phyloP scores from a whole-genome alignment of 1,140 invertebrate species.

The Atta colombica region DNA sequence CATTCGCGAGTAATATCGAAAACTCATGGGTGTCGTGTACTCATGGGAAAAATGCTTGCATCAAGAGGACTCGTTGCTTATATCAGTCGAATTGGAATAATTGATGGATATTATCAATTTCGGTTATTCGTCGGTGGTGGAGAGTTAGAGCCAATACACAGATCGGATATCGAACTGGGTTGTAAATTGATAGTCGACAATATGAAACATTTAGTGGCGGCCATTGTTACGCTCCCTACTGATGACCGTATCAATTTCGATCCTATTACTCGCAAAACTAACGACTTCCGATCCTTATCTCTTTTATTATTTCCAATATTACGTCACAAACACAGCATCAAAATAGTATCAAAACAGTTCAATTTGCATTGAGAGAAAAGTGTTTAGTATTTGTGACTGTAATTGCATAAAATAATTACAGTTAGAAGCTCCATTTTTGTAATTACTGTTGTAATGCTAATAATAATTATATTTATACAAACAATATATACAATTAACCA shows the following conservation, averaged over 20 bases:
- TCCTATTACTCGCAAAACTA: slow-evolving; percentile 16
- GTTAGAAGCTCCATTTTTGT: too few relatives aligned
- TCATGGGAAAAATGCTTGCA: not conserved
- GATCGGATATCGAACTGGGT: slow-evolving; percentile 18
- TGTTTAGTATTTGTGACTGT: too few relatives aligned
- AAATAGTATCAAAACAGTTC: not conserved
- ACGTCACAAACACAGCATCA: not conserved
- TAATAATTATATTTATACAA: too few relatives aligned
- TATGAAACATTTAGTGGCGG: slow-evolving; percentile 44
- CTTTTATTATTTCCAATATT: slow-evolving; percentile 25
- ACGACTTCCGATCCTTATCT: slow-evolving; percentile 24
- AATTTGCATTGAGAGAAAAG: not conserved
- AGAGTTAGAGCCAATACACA: not conserved
- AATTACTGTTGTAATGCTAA: too few relatives aligned
- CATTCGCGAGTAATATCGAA: not conserved
- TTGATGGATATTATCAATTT: slow-evolving; percentile 47
- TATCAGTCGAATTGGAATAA: not conserved
- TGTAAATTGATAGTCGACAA: slow-evolving; percentile 7
- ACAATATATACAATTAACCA: too few relatives aligned
- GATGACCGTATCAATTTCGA: slow-evolving; percentile 10
- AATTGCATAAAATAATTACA: too few relatives aligned
- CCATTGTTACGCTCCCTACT: slow-evolving; percentile 22
- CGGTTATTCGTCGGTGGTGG: not conserved
- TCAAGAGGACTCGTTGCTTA: not conserved
- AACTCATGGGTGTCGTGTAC: not conserved